Evolutionary conservation across 2,797 vertebrate genomes (phyloP).

Genomic region (Liparis tanakae): DNA sequence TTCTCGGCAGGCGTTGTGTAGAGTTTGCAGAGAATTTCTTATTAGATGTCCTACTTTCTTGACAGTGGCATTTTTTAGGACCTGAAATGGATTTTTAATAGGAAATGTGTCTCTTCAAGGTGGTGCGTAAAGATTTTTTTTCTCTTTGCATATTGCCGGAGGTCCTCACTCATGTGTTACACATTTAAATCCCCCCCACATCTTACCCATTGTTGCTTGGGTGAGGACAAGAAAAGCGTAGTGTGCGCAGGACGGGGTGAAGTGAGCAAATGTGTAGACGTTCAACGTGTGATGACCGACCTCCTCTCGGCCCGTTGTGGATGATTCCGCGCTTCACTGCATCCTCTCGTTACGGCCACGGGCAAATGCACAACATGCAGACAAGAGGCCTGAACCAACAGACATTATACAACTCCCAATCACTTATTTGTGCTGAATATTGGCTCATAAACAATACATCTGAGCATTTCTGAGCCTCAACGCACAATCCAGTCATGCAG

Average conservation of each 20-base stretch:
- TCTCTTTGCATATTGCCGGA: slow-evolving; percentile 38
- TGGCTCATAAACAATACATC: neutral
- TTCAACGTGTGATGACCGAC: neutral
- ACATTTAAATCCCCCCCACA: slow-evolving; percentile 24
- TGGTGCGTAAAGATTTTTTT: slow-evolving; percentile 47
- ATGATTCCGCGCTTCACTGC: slow-evolving; percentile 5
- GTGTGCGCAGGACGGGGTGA: slow-evolving; percentile 8
- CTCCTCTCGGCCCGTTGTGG: slow-evolving; percentile 3
- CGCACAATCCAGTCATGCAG: slow-evolving; percentile 21
- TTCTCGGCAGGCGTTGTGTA: slow-evolving; percentile 11
- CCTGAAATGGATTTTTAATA: slow-evolving; percentile 60
- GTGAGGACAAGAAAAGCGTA: slow-evolving; percentile 7
- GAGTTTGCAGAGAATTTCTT: slow-evolving; percentile 25
- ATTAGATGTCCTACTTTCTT: slow-evolving; percentile 36
- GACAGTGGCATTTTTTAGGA: slow-evolving; percentile 35
- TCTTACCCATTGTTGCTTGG: slow-evolving; percentile 20
- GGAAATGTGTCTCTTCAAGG: slow-evolving; percentile 52
- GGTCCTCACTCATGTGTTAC: slow-evolving; percentile 22
- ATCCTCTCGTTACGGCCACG: neutral
- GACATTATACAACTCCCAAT: slow-evolving; percentile 10
- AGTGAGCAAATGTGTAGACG: neutral
- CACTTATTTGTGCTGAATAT: neutral
- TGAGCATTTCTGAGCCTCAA: neutral
- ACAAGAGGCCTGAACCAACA: slow-evolving; percentile 15
- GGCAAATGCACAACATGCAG: slow-evolving; percentile 24